Evolutionary conservation across 2,113 vertebrate species (phyloP), one percentile per base, ranked within the genome.

Genomic region (Meriones unguiculatus): DNA sequence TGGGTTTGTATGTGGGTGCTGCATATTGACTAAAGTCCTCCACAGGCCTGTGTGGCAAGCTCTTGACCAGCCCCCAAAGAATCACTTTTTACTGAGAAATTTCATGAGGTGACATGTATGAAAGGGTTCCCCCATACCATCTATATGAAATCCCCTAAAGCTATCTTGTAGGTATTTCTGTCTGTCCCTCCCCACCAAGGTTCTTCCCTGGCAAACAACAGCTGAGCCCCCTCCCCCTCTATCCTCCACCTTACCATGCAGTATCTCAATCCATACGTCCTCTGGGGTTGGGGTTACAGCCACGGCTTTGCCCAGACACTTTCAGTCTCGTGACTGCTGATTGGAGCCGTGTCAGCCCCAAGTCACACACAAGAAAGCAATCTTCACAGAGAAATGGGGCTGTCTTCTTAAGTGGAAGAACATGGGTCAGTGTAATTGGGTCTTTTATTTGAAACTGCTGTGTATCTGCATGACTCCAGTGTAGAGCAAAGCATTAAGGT

Each of bases 401-500:
- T 7, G 3, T 73, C 69, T 84, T 54, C 22, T 84, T 5, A 91
- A 25, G 54, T 35, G 14, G 35, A 46, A 57, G 95, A 85, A 50
- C 30, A 72, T 2, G 20, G 52, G 32, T 65, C 30, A 90, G 72
- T 12, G 69, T 24, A 18, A 52, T 2, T 5, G 46, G 35, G 9
- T 70, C 46, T 95, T 67, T 90, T 86, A 89, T 72, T 46, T 73
- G 18, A 78, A 59, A 95, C 75, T 92, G 28, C 52, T 73, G 0
- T 54, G 80, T 92, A 95, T 95, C 59, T 64, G 41, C 77, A 70
- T 32, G 72, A 94, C 62, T 86, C 70, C 72, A 14, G 22, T 91
- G 14, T n/a, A 81, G 92, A 97, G 81, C 50, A 24, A 95, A 87
- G 88, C 50, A 54, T 32, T 46, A 57, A 86, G 72, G 67, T 81